phyloP scores from a whole-genome alignment of 2,113 vertebrate genomes.

The Sander vitreus region DNA sequence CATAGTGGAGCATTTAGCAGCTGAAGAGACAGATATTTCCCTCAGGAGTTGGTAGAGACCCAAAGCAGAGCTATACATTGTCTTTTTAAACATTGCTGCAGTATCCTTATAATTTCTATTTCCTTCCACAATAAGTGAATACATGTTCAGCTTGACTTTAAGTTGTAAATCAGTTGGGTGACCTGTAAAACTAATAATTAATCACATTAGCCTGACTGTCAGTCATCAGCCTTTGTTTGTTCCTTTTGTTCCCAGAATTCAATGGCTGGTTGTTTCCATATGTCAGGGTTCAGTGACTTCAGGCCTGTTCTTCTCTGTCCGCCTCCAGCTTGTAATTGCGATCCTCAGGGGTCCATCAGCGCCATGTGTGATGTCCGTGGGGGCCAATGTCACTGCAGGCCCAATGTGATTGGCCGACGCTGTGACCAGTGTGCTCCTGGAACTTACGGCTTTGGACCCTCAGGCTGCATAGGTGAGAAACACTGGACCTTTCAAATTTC shows the following conservation, averaged over 20 bases:
- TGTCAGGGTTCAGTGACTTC: background rate
- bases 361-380: constrained; percentile 90
- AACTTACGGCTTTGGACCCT: constrained; percentile 92
- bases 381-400: constrained; percentile 94
- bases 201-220: background rate
- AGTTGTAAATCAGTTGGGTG: background rate
- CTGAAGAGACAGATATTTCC: too few species aligned
- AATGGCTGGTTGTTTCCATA: background rate
- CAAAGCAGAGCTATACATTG: too few species aligned
- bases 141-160: background rate
- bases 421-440: constrained; percentile 91
- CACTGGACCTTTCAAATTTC: background rate
- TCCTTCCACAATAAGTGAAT: background rate
- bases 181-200: background rate
- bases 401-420: constrained; percentile 88
- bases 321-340: constrained; percentile 90
- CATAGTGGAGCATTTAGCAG: too few species aligned
- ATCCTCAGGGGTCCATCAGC: constrained; percentile 93
- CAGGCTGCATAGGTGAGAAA: constrained; percentile 90
- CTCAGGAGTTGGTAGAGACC: too few species aligned
- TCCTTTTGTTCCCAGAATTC: background rate
- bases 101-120: background rate
- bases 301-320: constrained; percentile 1
- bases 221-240: background rate
- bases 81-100: background rate